Percentiles rank a stretch among this genome's conserved stretches.
Conservation (phyloP, 2,888 invertebrate genomes). For the Synergus umbraculus region DNA sequence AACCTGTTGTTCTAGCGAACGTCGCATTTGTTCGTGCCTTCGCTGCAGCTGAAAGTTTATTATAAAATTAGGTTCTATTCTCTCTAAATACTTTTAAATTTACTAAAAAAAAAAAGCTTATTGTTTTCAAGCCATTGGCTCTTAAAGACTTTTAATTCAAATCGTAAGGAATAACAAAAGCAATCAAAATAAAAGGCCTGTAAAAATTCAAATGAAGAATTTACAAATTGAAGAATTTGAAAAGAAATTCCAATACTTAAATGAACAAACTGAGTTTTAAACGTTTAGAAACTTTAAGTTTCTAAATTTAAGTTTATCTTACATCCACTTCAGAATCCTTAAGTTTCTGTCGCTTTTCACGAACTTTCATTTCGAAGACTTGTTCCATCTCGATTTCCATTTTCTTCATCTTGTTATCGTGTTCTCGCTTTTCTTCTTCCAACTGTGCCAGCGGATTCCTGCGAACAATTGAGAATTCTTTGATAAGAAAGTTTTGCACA, state of each 20-base stretch:
- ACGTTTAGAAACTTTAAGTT: slow-evolving; percentile 1
- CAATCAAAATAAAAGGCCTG: no score
- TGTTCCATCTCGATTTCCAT: slow-evolving; percentile 99
- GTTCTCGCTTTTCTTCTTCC: slow-evolving; percentile 98
- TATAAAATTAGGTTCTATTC: not conserved
- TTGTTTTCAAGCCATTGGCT: not conserved
- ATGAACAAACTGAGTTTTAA: not conserved
- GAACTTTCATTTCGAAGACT: slow-evolving; percentile 98
- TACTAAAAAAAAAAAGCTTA: not conserved
- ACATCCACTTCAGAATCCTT: slow-evolving; percentile 96
- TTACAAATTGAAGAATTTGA: no score
- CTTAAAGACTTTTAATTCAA: no score
- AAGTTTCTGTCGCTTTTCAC: slow-evolving; percentile 96
- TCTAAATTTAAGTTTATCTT: slow-evolving; percentile 58
- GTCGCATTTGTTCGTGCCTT: slow-evolving; percentile 91
- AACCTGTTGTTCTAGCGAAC: slow-evolving; percentile 91
- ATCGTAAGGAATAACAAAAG: no score
- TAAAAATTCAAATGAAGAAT: no score
- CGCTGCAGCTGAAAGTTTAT: slow-evolving; percentile 83
- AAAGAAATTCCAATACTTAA: not conserved
- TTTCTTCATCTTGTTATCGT: slow-evolving; percentile 97
- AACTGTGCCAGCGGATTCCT: slow-evolving; percentile 99
- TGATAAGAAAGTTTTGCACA: slow-evolving; percentile 15
- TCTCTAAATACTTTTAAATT: not conserved
- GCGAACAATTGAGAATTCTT: slow-evolving; percentile 72